Base-by-base conservation (phyloP, 1,140 invertebrate genomes). In the Zophobas morio region DNA sequence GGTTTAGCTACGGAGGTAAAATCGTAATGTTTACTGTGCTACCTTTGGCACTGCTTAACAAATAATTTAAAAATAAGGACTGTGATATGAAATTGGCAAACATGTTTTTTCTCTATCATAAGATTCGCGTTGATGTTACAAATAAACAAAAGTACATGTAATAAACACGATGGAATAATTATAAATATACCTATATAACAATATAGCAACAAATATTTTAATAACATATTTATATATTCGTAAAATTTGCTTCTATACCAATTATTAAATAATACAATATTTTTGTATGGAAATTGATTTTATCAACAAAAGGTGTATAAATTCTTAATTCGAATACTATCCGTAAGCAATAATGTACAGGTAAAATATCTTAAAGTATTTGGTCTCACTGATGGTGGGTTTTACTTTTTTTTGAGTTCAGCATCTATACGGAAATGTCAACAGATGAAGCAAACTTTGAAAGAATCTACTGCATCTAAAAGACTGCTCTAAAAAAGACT, bases 171-270 rank as follows among this genome's bases (percentile, higher is more conserved):
- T 77, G 70, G 49, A 39, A 20, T 20, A 77, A 76, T 77, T 71
- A 53, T 74, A 74, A 70, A 83, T 82, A 81, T 81, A 79, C 76
- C 77, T 79, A 79, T 81, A 51, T 82, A 84, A 82, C 82, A 83
- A 83, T 82, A 79, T 80, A 83, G 80, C 82, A 83, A 83, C 81
- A 82, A 84, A 83, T 81, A 77, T 75, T 79, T 80, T 76, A 80
- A 76, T 78, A 79, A 75, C 60, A 77, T 77, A 81, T 81, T 20
- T 75, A 70, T 79, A 63, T 78, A 80, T 79, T 77, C 71, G 70
- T 76, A 63, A 77, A 77, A 79, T 79, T 81, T 75, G 74, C 74
- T 78, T 83, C 73, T 78, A 80, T 74, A 79, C 72, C 36, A 46
- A 70, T 70, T 66, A 66, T 47, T 66, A 66, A 42, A 8, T 42